Conservation (phyloP, 2,888 invertebrate genomes). For the Mantis religiosa region DNA sequence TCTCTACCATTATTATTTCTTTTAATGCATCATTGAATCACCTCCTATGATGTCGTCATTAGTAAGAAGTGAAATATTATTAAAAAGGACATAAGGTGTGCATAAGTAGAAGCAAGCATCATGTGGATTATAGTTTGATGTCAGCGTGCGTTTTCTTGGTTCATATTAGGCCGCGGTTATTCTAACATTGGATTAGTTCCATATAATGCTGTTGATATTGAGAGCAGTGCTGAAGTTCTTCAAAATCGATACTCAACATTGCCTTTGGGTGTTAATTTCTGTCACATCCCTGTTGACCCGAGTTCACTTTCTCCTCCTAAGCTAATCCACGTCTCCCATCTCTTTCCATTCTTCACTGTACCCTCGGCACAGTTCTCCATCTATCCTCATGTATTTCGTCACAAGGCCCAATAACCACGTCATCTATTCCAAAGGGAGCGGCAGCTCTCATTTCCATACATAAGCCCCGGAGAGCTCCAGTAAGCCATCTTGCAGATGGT, state of each 20-base stretch:
- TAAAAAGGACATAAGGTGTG: too few relatives aligned
- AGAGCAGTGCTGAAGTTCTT: too few relatives aligned
- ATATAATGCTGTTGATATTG: too few relatives aligned
- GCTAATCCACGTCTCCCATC: not conserved
- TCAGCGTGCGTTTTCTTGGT: too few relatives aligned
- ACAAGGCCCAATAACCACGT: not conserved
- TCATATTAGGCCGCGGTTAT: too few relatives aligned
- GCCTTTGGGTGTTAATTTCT: not conserved
- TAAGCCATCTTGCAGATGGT: not conserved
- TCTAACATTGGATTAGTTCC: too few relatives aligned
- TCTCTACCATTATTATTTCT: too few relatives aligned
- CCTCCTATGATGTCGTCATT: too few relatives aligned
- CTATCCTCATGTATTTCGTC: not conserved
- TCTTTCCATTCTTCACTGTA: not conserved
- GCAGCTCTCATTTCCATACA: not conserved
- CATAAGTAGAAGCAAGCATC: too few relatives aligned
- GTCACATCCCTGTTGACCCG: not conserved
- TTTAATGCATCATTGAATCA: too few relatives aligned
- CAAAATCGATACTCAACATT: not conserved
- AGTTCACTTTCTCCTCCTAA: not conserved
- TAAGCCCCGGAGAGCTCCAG: not conserved
- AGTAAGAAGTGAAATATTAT: too few relatives aligned
- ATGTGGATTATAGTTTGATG: too few relatives aligned
- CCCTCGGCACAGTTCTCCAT: not conserved
- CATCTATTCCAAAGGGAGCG: not conserved